phyloP scores from a whole-genome alignment of 2,888 invertebrate species.

The Cantharis rustica region DNA sequence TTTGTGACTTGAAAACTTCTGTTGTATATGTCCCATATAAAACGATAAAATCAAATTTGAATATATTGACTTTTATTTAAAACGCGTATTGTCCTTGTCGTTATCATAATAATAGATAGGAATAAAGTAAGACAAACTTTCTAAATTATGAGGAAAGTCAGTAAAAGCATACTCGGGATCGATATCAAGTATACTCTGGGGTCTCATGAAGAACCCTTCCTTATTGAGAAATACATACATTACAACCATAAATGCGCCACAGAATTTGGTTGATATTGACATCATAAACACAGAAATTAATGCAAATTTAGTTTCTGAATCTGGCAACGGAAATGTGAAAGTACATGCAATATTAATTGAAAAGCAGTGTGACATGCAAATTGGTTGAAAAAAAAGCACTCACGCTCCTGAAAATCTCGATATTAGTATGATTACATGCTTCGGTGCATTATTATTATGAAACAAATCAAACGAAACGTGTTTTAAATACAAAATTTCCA shows the following conservation, averaged over 20 bases:
- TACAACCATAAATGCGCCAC: conserved; percentile 28
- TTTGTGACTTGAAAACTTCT: neutral
- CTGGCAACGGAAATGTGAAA: conserved; percentile 12
- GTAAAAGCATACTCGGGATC: conserved; percentile 36
- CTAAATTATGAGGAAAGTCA: conserved; percentile 40
- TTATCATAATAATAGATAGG: conserved; percentile 28
- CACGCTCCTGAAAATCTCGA: conserved; percentile 6
- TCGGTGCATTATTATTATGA: conserved; percentile 8
- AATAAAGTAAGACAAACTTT: conserved; percentile 32
- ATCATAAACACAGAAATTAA: conserved; percentile 30
- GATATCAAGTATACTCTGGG: conserved; percentile 38
- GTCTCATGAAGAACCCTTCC: conserved; percentile 36
- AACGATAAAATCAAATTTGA: conserved; percentile 1
- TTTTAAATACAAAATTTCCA: neutral
- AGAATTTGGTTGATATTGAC: conserved; percentile 24
- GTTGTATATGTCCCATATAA: neutral
- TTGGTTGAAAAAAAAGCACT: conserved; percentile 14
- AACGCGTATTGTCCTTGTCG: conserved; percentile 16
- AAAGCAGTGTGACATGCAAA: conserved; percentile 27
- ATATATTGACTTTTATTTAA: conserved; percentile 8
- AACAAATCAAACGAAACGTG: conserved; percentile 3
- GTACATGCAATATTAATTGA: conserved; percentile 26
- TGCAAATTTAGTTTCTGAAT: conserved; percentile 21
- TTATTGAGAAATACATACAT: conserved; percentile 36
- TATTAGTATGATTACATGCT: conserved; percentile 6